These are phyloP conservation scores for Gymnosoma rotundatum DNA, from an alignment of 2,888 invertebrate species.

Conservation along the genomic window DNA sequence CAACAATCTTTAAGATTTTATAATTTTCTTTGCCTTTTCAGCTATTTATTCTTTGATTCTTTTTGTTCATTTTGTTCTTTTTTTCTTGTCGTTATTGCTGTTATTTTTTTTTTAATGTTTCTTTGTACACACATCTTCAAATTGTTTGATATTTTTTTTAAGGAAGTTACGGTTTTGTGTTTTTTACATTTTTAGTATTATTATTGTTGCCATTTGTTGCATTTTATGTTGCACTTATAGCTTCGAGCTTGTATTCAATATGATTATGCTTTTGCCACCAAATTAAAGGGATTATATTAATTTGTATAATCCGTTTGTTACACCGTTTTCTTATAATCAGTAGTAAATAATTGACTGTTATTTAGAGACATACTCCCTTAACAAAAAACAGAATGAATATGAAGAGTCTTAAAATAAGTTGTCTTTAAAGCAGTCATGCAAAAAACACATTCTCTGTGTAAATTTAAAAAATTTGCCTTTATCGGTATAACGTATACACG, in stretches of 20 bases:
- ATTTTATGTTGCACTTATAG: conserved; percentile 31
- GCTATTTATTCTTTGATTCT: neutral
- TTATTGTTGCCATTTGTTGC: conserved; percentile 59
- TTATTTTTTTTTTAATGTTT: conserved; percentile 67
- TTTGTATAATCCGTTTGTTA: neutral
- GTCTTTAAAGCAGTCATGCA: too few relatives aligned
- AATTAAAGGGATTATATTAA: neutral
- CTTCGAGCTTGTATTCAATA: neutral
- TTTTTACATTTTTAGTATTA: conserved; percentile 51
- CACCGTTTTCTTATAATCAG: neutral
- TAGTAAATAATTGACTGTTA: too few relatives aligned
- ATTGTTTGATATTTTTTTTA: conserved; percentile 63
- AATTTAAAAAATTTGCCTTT: too few relatives aligned
- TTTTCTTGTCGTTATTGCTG: conserved; percentile 73
- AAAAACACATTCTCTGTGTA: too few relatives aligned
- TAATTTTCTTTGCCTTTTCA: conserved; percentile 16
- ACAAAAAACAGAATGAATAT: too few relatives aligned
- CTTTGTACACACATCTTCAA: conserved; percentile 62
- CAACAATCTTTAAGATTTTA: conserved; percentile 37
- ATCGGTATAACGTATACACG: too few relatives aligned
- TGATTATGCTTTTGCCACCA: too few relatives aligned
- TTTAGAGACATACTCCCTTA: too few relatives aligned
- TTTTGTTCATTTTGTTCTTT: conserved; percentile 31
- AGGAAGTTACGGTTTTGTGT: conserved; percentile 68
- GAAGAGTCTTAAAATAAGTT: too few relatives aligned